A percentile compares a stretch with the other conserved stretches of the same genome.
These are phyloP conservation scores for Brachylomia viminalis DNA, from an alignment of 2,888 invertebrate genomes.

Conservation along the genomic window DNA sequence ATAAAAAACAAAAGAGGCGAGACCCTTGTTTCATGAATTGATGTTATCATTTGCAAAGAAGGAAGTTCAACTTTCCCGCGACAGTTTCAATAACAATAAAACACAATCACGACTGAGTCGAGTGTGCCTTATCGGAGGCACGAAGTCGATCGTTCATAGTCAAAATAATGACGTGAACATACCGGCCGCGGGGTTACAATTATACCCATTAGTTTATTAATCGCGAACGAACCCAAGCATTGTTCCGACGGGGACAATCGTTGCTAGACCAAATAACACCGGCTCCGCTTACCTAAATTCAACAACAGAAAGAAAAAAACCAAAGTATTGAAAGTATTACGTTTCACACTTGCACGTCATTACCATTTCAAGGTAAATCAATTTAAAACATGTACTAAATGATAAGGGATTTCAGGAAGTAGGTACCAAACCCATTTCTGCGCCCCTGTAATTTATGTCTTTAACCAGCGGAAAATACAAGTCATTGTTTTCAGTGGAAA, in stretches of 20 bases:
- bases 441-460: neutral
- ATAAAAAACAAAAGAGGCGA: constrained; percentile 20
- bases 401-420: constrained; percentile 27
- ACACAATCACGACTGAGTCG: constrained; percentile 73
- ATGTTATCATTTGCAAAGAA: constrained; percentile 73
- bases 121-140: constrained; percentile 87
- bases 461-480: neutral
- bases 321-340: constrained; percentile 74
- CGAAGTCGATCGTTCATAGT: constrained; percentile 86
- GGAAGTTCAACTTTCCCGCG: constrained; percentile 81
- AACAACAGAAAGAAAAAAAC: constrained; percentile 78
- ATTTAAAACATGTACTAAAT: constrained; percentile 51
- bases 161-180: constrained; percentile 85
- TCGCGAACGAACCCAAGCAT: constrained; percentile 81
- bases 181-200: constrained; percentile 79
- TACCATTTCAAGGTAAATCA: constrained; percentile 71
- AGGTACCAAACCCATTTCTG: neutral
- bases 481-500: constrained; percentile 17
- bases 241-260: constrained; percentile 87
- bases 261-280: constrained; percentile 88
- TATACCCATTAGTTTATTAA: constrained; percentile 88
- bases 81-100: constrained; percentile 83
- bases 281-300: constrained; percentile 82
- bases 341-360: constrained; percentile 75
- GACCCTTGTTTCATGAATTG: constrained; percentile 48